Evolutionary conservation across 1,140 invertebrate species (phyloP).

Genomic region (Drosophila asahinai): DNA sequence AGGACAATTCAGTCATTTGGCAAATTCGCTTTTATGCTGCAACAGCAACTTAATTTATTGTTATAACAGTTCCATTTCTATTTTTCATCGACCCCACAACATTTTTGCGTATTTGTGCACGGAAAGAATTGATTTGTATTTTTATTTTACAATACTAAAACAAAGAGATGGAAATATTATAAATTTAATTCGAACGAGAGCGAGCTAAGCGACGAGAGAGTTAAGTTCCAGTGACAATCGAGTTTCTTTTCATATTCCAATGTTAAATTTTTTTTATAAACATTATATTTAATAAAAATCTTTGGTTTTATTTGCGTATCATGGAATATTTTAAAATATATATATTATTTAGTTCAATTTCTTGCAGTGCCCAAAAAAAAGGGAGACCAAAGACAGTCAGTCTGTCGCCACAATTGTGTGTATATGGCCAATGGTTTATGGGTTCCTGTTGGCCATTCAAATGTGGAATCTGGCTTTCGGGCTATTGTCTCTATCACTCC

Average conservation of each 20-base stretch:
- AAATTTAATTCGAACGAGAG: neutral
- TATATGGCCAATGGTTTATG: conserved; percentile 49
- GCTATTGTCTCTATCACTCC: conserved; percentile 35
- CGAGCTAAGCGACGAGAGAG: neutral
- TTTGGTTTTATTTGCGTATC: too few species aligned
- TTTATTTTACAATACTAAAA: too few species aligned
- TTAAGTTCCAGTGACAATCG: too few species aligned
- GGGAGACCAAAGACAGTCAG: conserved; percentile 26
- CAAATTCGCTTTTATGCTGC: conserved; percentile 75
- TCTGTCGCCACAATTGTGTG: conserved; percentile 51
- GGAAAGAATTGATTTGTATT: neutral
- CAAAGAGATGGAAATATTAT: neutral
- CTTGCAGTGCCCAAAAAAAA: neutral
- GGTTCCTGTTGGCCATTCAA: conserved; percentile 39
- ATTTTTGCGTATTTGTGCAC: conserved; percentile 22
- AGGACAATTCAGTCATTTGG: conserved; percentile 56
- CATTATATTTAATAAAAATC: too few species aligned
- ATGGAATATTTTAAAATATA: too few species aligned
- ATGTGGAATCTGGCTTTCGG: conserved; percentile 42
- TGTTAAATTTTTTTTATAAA: neutral
- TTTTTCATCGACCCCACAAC: conserved; percentile 42
- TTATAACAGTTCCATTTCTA: conserved; percentile 61
- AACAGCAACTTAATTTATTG: conserved; percentile 81
- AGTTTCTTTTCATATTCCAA: neutral
- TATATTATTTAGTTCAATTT: neutral